Conservation (phyloP, 2,113 vertebrate genomes). For the Oncorhynchus tshawytscha region DNA sequence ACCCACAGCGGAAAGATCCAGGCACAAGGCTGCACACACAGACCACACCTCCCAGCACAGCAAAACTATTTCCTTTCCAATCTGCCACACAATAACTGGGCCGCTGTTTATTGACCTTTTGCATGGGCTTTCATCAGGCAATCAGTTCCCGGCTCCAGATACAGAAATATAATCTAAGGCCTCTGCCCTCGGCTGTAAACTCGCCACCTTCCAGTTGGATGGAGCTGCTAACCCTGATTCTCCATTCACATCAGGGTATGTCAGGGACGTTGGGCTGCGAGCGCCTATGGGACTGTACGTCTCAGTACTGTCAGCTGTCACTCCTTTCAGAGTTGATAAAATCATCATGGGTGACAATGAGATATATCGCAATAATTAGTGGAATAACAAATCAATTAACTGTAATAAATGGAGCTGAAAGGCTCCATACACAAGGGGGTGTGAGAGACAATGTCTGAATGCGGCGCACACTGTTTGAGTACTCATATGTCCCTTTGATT, state of each 20-base stretch:
- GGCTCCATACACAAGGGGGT: neutral
- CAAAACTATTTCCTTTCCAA: slow-evolving; percentile 65
- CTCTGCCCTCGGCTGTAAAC: slow-evolving; percentile 23
- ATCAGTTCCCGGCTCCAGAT: slow-evolving; percentile 33
- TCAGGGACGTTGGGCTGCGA: neutral
- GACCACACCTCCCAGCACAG: slow-evolving; percentile 28
- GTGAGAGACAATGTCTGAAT: slow-evolving; percentile 5
- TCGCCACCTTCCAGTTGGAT: slow-evolving; percentile 23
- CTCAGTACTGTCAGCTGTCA: slow-evolving; percentile 25
- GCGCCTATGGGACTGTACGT: slow-evolving; percentile 1
- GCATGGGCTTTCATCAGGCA: slow-evolving; percentile 33
- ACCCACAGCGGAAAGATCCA: slow-evolving; percentile 24
- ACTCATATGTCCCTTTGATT: slow-evolving; percentile 1
- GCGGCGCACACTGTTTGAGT: neutral
- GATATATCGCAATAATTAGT: slow-evolving; percentile 38
- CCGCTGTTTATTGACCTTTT: slow-evolving; percentile 64
- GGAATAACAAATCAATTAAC: slow-evolving; percentile 53
- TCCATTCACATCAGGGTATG: slow-evolving; percentile 6
- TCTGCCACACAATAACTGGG: slow-evolving; percentile 53
- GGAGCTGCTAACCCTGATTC: slow-evolving; percentile 4
- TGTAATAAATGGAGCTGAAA: slow-evolving; percentile 17
- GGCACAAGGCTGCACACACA: slow-evolving; percentile 12
- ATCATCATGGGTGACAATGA: slow-evolving; percentile 48
- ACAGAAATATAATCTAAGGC: slow-evolving; percentile 14
- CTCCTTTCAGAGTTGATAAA: slow-evolving; percentile 22